Evolutionary conservation across 2,888 invertebrate species (phyloP), one percentile per base, ranked within the genome.

Genomic region (Aethes cnicana): DNA sequence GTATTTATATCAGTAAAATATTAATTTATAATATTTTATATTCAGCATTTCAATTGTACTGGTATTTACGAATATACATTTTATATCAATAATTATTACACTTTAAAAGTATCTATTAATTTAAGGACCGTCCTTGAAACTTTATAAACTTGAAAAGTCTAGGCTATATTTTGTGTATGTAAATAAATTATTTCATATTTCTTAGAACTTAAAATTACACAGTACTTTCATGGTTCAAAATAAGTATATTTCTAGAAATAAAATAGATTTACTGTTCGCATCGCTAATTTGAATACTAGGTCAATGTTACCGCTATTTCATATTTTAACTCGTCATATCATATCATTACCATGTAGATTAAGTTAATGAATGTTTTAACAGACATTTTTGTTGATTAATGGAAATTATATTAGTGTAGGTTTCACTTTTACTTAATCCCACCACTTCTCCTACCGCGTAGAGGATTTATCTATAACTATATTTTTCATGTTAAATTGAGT

Each of bases 381-480:
- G 58, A 59, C 54, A 53, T 59, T 53, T n/a, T 58, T 63, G 66
- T 66, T 66, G 64, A 63, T 58, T 54, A 66, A 61, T 58, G 42
- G 55, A 58, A 60, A 63, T 58, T 64, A 62, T 62, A 62, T 63
- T 56, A 42, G 26, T 44, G 30, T 54, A 54, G 54, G 21, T 30
- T 33, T 33, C 12, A 16, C 36, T 28, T 48, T 7, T 56, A 52
- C 59, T 59, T 59, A 33, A 61, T 61, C 81, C 82, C 82, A 82
- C 81, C 81, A 77, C 57, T 63, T 66, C 59, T 66, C 81, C 81
- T 77, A 81, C 81, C 82, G 80, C 55, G 52, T 65, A 77, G 70
- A 81, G 66, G 64, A 69, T 75, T 65, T 77, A 74, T 74, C 37
- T 47, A 47, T 23, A 56, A 58, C 53, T 66, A 68, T 62, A 71